Evolutionary conservation across 2,888 invertebrate genomes (phyloP), one percentile per base, ranked within the genome.

Genomic region (Operophtera brumata): DNA sequence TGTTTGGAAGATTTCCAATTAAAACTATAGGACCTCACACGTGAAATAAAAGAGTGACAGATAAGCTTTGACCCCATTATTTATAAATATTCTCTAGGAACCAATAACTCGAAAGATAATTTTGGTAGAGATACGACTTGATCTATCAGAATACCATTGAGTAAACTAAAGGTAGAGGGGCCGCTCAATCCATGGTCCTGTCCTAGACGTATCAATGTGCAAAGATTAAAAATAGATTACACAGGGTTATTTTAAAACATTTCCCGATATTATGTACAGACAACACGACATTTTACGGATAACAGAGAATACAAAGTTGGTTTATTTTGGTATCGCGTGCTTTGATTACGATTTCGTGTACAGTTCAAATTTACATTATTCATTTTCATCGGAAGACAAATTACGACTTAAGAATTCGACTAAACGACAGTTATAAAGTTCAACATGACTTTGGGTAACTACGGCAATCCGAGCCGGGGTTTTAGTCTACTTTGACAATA

Each of bases 281-380:
- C 53, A 45, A 10, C 34, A 30, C 25, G 52, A 53, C 54, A 58
- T 49, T 61, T 47, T 35, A 47, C 51, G 58, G 63, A 71, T 66
- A 66, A 66, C 57, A 52, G 52, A 55, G 36, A 47, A 47, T 34
- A 20, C 43, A 42, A 54, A 52, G 55, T 54, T 61, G 62, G 61
- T 74, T 71, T 68, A 77, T 73, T 70, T 71, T 62, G 55, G 60
- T 64, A 70, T 79, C 70, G 80, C 79, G 77, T 82, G 81, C 62
- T 71, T 67, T 62, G 62, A 56, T 45, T 48, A 57, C 57, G 56
- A 60, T 64, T 65, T 69, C 74, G 66, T 75, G 71, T 59, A 63
- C 58, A 67, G 67, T 64, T 66, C 65, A 62, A 74, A 70, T 73
- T 73, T 66, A 69, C 66, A 65, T 71, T 68, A 70, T 64, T 65